Conservation (phyloP, 2,888 invertebrate species). For the Zaprionus bogoriensis region DNA sequence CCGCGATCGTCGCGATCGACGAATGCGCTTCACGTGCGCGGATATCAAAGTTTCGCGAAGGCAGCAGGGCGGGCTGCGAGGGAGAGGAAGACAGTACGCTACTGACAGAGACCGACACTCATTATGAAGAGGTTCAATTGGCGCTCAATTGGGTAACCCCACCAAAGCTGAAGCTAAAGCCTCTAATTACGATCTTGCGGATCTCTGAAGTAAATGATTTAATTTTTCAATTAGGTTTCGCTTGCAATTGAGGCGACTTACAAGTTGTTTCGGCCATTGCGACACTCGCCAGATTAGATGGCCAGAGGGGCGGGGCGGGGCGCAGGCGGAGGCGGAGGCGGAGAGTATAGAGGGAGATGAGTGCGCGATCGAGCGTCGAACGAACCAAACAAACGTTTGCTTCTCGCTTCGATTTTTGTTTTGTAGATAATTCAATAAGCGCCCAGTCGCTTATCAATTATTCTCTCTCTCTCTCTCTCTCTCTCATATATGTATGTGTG, state of each 20-base stretch:
- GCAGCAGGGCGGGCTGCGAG: conserved; percentile 13
- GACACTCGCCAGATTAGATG: conserved; percentile 22
- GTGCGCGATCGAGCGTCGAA: background rate
- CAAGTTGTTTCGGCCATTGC: conserved; percentile 25
- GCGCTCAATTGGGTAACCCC: conserved; percentile 47
- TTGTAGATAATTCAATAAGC: conserved; percentile 61
- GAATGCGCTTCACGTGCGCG: conserved; percentile 51
- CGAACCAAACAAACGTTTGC: conserved; percentile 44
- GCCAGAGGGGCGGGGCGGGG: too few species aligned
- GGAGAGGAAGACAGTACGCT: conserved; percentile 13
- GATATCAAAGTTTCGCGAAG: conserved; percentile 40
- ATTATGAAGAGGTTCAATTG: conserved; percentile 70
- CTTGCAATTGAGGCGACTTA: conserved; percentile 71
- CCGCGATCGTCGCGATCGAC: conserved; percentile 4
- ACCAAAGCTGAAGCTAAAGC: conserved; percentile 20
- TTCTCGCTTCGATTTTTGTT: conserved; percentile 33
- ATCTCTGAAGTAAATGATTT: conserved; percentile 71
- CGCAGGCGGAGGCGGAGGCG: too few species aligned
- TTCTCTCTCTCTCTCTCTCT: conserved; percentile 5
- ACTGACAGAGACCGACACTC: conserved; percentile 39
- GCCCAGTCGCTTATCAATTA: conserved; percentile 55
- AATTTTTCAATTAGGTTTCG: conserved; percentile 71
- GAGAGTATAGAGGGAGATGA: conserved; percentile 24
- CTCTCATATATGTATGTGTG: background rate
- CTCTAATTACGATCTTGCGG: conserved; percentile 59